Evolutionary conservation across 2,888 invertebrate species (phyloP), one percentile per base, ranked within the genome.

Genomic region (Clusia tigrina): DNA sequence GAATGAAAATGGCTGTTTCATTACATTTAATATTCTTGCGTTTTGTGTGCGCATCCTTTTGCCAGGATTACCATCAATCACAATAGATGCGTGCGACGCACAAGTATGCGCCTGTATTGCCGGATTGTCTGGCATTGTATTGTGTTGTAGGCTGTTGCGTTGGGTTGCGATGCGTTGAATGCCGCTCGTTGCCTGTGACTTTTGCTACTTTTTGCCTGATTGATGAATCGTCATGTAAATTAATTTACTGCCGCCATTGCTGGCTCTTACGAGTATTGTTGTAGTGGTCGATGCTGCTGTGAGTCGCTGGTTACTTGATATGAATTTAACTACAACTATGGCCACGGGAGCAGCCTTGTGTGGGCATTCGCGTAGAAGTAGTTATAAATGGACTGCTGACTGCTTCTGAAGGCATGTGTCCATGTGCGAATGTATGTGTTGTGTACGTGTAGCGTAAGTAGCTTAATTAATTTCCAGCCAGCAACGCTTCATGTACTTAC

Each of bases 171-270:
- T 20, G 48, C 42, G n/a, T 42, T 42, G n/a, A 10, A 48, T 22
- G 48, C 48, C 68, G 71, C 69, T 72, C 74, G 74, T n/a, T n/a
- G n/a, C n/a, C n/a, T n/a, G n/a, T 74, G 74, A 77, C 74, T 77
- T 76, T 71, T 71, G 66, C 75, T 66, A 22, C 20, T 48, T 54
- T 58, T 42, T 58, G 56, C 55, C 71, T 76, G 76, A 76, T 76
- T 78, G 77, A 76, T 76, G 77, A 78, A 77, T 77, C 70, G 75
- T 68, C 72, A 75, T 78, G 76, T 78, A 78, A 75, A 75, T 75
- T 75, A 75, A 75, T 78, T 75, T 78, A 71, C 75, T 69, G 70
- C 71, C 70, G 76, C 66, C 76, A 32, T 42, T 32, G 32, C 12
- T 32, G 32, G 6, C 12, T 32, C 32, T 32, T 32, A 32, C 20